Conservation (phyloP, 23 tunicate species). For the Trididemnum nubilum region DNA sequence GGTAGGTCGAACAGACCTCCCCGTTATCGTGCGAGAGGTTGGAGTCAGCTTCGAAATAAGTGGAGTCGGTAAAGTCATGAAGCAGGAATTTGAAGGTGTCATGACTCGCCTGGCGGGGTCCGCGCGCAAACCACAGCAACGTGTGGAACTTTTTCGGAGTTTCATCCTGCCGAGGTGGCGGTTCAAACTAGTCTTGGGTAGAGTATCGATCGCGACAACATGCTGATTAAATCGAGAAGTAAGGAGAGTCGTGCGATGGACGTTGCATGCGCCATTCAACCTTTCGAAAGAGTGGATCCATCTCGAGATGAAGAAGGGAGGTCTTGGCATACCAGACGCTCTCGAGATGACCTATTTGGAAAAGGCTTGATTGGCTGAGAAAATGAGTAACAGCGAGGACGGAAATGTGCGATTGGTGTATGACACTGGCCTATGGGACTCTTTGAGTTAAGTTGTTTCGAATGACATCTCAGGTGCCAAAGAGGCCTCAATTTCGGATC, state of each 20-base stretch:
- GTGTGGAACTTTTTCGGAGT: background rate
- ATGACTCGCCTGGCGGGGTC: slow-evolving; percentile 17
- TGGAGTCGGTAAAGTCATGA: background rate
- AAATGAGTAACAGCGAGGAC: background rate
- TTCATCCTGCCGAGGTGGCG: slow-evolving; percentile 17
- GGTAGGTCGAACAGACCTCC: background rate
- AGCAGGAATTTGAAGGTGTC: background rate
- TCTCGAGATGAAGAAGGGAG: slow-evolving; percentile 6
- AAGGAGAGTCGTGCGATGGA: background rate
- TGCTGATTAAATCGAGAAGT: slow-evolving; percentile 6
- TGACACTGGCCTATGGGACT: background rate
- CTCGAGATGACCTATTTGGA: too few species aligned
- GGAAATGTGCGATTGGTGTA: background rate
- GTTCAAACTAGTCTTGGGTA: slow-evolving; percentile 11
- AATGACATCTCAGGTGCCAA: background rate
- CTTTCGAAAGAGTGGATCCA: slow-evolving; percentile 24
- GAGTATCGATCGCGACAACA: background rate
- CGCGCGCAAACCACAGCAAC: slow-evolving; percentile 8
- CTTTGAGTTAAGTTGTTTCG: background rate
- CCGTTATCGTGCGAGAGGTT: background rate
- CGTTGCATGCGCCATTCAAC: slow-evolving; percentile 21
- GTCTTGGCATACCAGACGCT: slow-evolving; percentile 20
- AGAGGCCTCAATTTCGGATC: background rate
- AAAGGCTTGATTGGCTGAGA: background rate
- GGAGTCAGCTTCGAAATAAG: slow-evolving; percentile 9